A percentile compares a stretch with the other conserved stretches of the same genome.
Conservation (phyloP, 2,888 invertebrate species). For the Odontocerum albicorne region DNA sequence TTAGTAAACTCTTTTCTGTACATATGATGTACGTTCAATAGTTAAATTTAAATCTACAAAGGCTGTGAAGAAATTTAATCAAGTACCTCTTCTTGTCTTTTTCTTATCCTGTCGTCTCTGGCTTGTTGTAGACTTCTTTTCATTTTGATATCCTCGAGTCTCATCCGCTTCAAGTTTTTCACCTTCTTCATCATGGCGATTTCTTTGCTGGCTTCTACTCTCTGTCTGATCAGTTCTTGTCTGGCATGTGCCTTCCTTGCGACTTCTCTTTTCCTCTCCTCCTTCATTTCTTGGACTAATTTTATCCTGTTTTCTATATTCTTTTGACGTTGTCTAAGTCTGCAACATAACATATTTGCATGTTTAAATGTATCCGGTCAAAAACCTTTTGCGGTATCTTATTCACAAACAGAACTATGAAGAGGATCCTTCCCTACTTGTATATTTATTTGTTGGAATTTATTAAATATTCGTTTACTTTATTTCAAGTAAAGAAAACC, state of each 20-base stretch:
- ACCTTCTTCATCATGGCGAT: constrained; percentile 24
- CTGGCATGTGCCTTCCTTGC: constrained; percentile 8
- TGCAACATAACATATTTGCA: neutral
- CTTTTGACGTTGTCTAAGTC: constrained; percentile 10
- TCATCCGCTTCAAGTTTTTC: constrained; percentile 20
- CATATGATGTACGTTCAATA: too few relatives aligned
- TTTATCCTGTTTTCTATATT: constrained; percentile 14
- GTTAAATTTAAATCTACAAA: too few relatives aligned
- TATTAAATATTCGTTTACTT: too few relatives aligned
- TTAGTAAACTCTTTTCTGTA: too few relatives aligned
- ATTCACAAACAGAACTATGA: neutral
- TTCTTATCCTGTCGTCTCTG: constrained; percentile 47
- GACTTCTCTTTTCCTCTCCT: constrained; percentile 12
- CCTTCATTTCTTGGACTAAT: constrained; percentile 18
- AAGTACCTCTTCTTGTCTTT: constrained; percentile 35
- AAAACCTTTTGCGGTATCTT: neutral
- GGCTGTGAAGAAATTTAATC: neutral
- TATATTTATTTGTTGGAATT: neutral
- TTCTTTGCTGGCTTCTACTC: constrained; percentile 23
- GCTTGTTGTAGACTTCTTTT: constrained; percentile 47
- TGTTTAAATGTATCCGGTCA: neutral
- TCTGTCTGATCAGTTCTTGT: constrained; percentile 7
- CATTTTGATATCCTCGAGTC: constrained; percentile 47
- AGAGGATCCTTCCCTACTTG: neutral
- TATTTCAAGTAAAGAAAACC: too few relatives aligned